Conservation (phyloP, 2,888 invertebrate species). For the Julus scandinavius region DNA sequence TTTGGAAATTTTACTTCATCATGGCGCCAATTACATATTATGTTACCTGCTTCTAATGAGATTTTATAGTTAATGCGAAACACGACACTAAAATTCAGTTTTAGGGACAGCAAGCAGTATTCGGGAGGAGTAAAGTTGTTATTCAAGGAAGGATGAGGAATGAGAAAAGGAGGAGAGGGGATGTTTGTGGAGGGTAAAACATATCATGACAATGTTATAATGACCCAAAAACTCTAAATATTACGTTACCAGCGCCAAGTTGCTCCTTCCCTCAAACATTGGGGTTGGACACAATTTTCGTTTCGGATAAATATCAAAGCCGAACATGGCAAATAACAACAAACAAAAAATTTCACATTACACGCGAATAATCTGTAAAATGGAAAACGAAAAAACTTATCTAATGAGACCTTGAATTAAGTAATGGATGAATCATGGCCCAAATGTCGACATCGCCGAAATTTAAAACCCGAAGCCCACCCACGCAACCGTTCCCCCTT, state of each 20-base stretch:
- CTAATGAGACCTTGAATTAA: conserved; percentile 41
- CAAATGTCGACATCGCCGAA: conserved; percentile 13
- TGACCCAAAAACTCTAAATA: conserved; percentile 27
- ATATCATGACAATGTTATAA: conserved; percentile 36
- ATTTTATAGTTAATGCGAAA: conserved; percentile 45
- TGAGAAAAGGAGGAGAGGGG: conserved; percentile 1
- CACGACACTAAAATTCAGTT: conserved; percentile 45
- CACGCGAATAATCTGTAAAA: not conserved
- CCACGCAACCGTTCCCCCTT: not conserved
- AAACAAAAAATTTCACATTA: not conserved
- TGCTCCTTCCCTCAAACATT: conserved; percentile 27
- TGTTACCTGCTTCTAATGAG: conserved; percentile 43
- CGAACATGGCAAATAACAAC: too few relatives aligned
- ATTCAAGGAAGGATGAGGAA: conserved; percentile 36
- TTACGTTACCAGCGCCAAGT: conserved; percentile 9
- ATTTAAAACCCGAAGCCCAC: not conserved
- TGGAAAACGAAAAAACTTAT: not conserved
- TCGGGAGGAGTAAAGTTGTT: conserved; percentile 29
- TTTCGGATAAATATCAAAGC: not conserved
- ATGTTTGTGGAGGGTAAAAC: not conserved
- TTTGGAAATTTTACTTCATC: conserved; percentile 43
- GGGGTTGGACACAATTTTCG: not conserved
- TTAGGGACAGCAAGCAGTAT: conserved; percentile 7
- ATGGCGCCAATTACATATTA: conserved; percentile 45
- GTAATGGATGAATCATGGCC: not conserved